Evolutionary conservation across 2,888 invertebrate genomes (phyloP).

Genomic region (Drosophila mercatorum): DNA sequence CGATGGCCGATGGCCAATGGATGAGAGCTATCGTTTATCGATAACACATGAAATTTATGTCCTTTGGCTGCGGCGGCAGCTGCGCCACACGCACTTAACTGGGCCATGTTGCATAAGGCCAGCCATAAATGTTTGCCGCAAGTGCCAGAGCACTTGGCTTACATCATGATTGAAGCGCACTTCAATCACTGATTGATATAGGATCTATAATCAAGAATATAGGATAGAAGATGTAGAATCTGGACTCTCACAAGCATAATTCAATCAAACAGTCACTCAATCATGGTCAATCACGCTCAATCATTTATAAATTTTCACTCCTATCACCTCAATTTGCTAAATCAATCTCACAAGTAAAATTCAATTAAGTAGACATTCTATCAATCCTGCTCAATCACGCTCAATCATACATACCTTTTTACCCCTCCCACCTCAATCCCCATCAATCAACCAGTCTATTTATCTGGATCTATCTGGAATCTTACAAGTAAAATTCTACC

Average conservation of each 20-base stretch:
- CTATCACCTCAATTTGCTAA: too few relatives aligned
- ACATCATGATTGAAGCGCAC: slow-evolving; percentile 31
- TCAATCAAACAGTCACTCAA: not conserved
- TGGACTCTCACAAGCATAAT: not conserved
- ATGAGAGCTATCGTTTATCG: slow-evolving; percentile 61
- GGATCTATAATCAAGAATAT: not conserved
- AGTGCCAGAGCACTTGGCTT: not conserved
- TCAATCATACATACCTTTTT: not conserved
- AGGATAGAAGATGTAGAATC: not conserved
- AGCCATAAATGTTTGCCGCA: slow-evolving; percentile 16
- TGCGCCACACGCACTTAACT: slow-evolving; percentile 29
- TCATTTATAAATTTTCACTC: too few relatives aligned
- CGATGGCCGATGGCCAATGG: slow-evolving; percentile 36
- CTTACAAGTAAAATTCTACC: not conserved
- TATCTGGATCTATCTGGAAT: too few relatives aligned
- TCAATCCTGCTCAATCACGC: slow-evolving; percentile 7
- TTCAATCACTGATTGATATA: not conserved
- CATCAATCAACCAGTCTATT: slow-evolving; percentile 6
- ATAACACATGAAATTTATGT: slow-evolving; percentile 68
- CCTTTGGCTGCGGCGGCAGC: slow-evolving; percentile 47
- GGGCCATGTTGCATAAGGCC: slow-evolving; percentile 11
- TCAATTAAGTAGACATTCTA: too few relatives aligned
- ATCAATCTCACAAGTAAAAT: too few relatives aligned
- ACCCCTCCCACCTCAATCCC: too few relatives aligned
- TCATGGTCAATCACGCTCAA: slow-evolving; percentile 7